These are phyloP conservation scores for Caenorhabditis doughertyi DNA, from an alignment of 2,888 invertebrate genomes.

Conservation along the genomic window DNA sequence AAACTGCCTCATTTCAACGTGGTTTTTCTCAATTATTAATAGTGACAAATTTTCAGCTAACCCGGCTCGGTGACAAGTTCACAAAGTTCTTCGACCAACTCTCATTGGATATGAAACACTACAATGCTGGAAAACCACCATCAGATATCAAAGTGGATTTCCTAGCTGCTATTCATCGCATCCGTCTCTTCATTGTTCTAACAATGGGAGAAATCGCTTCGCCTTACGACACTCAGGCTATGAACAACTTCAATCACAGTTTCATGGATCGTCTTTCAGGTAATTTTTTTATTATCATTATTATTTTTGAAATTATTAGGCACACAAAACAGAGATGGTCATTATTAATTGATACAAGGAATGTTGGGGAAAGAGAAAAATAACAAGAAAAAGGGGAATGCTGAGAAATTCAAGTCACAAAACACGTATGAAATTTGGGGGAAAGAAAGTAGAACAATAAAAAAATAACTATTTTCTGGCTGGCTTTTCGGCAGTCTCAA, in stretches of 20 bases:
- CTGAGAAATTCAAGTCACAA: constrained; percentile 42
- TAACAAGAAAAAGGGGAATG: background rate
- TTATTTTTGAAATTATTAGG: too few species aligned
- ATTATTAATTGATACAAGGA: constrained; percentile 20
- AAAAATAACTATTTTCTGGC: constrained; percentile 10
- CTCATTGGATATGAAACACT: constrained; percentile 73
- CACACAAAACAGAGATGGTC: constrained; percentile 3
- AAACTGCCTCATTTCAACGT: too few species aligned
- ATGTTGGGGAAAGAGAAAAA: background rate
- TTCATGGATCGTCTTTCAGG: constrained; percentile 57
- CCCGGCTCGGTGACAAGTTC: constrained; percentile 64
- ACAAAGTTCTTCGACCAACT: constrained; percentile 74
- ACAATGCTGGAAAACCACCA: constrained; percentile 44
- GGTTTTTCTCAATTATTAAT: too few species aligned
- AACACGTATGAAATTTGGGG: constrained; percentile 38
- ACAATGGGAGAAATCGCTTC: constrained; percentile 76
- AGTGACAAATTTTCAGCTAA: constrained; percentile 61
- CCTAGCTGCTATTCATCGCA: constrained; percentile 57
- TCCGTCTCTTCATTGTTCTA: constrained; percentile 74
- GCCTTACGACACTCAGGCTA: constrained; percentile 72
- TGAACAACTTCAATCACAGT: constrained; percentile 38
- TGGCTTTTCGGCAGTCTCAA: constrained; percentile 65
- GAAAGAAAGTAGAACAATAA: constrained; percentile 1
- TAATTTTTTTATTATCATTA: constrained; percentile 18
- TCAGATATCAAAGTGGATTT: constrained; percentile 47